phyloP scores from a whole-genome alignment of 2,888 invertebrate genomes.

The Erpobdella octoculata region DNA sequence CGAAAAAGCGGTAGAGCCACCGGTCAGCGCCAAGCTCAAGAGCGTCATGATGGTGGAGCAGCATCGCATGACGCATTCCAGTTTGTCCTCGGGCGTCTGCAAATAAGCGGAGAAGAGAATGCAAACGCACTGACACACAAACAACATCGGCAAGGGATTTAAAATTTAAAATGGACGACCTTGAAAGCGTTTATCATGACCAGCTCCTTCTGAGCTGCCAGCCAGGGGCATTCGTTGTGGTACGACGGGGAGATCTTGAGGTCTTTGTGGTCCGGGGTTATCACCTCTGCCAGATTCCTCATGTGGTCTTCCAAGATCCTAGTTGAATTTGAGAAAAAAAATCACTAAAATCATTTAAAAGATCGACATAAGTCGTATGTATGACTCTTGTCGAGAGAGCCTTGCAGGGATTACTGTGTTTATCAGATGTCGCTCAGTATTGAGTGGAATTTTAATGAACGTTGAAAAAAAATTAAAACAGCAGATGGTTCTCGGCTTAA shows the following conservation, averaged over 20 bases:
- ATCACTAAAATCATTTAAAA: no score
- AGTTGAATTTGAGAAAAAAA: not conserved
- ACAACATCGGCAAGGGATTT: not conserved
- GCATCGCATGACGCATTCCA: slow-evolving; percentile 74
- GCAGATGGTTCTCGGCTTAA: no score
- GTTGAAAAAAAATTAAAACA: not conserved
- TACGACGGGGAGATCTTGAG: slow-evolving; percentile 72
- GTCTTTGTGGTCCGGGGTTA: slow-evolving; percentile 73
- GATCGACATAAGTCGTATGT: no score
- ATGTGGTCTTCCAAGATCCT: slow-evolving; percentile 74
- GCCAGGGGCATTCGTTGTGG: slow-evolving; percentile 88
- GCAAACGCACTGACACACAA: not conserved
- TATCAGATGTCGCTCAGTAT: no score
- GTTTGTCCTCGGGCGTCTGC: slow-evolving; percentile 74
- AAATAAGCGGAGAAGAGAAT: not conserved
- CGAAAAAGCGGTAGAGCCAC: not conserved
- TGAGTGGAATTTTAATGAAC: not conserved
- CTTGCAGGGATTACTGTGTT: no score
- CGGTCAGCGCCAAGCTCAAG: slow-evolving; percentile 64
- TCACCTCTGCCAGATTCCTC: slow-evolving; percentile 66
- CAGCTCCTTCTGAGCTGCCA: slow-evolving; percentile 83
- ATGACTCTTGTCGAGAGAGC: no score
- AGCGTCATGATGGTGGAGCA: slow-evolving; percentile 88
- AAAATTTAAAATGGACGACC: slow-evolving; percentile 39
- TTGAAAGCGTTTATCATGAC: slow-evolving; percentile 80